phyloP scores from a whole-genome alignment of 2,113 vertebrate species.

The Litocranius walleri region DNA sequence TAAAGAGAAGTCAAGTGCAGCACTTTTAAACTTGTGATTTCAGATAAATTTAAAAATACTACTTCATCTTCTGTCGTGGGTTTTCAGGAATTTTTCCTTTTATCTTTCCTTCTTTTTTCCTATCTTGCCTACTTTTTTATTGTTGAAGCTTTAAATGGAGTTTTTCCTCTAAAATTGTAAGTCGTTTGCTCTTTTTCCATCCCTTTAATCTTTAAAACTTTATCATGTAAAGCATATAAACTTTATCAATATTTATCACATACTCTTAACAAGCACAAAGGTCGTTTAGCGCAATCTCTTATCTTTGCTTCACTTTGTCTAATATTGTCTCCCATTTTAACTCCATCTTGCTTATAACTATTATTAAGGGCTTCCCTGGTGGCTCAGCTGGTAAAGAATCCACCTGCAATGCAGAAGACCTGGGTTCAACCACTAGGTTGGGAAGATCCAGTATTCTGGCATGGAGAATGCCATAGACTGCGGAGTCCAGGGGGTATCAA shows the following conservation, averaged over 20 bases:
- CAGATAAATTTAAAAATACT: neutral
- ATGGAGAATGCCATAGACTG: neutral
- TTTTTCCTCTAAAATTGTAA: neutral
- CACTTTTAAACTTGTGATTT: neutral
- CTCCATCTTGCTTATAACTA: neutral
- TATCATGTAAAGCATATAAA: neutral
- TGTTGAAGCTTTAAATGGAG: neutral
- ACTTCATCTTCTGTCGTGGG: neutral
- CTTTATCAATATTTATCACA: neutral
- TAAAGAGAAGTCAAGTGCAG: neutral
- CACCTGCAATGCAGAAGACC: fast-evolving
- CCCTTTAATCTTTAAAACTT: neutral
- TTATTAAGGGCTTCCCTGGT: neutral
- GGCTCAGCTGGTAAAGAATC: neutral
- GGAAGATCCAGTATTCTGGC: neutral
- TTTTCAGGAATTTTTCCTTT: neutral
- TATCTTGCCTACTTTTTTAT: neutral
- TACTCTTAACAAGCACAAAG: neutral
- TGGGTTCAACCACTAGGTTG: neutral
- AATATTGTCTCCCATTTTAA: neutral
- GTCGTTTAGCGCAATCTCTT: neutral
- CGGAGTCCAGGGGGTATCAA: neutral
- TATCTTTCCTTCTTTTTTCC: neutral
- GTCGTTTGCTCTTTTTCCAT: neutral
- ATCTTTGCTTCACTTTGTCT: neutral